Base-by-base conservation (phyloP, 2,113 vertebrate species). In the Dinomys branickii region DNA sequence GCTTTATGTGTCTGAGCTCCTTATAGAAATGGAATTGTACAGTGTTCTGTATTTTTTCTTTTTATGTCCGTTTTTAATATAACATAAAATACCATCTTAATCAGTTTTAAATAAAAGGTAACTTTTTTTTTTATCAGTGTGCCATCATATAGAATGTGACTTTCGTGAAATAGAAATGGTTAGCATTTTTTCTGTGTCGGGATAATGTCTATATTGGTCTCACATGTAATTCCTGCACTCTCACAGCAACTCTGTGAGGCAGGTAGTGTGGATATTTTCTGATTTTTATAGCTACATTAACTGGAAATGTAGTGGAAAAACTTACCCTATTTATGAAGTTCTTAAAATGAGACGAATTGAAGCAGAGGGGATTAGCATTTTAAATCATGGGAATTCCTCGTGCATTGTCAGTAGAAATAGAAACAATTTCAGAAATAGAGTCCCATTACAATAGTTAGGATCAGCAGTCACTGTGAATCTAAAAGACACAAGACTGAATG, bases 91-190 rank as follows among this genome's bases (percentile, higher is more conserved):
- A 52, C 24, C 4, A 54, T 96, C n/a, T 92, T 94, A 82, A 47
- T 54, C 11, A 85, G 94, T 95, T 94, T 93, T 86, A 91, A 89
- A 38, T 84, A 2, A 73, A 99, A 98, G 99, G 99, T 99, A 92
- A 58, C 33, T 20, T 38, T 54, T 96, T 97, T 85, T 58, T 20
- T 58, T 19, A 56, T 54, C 54, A 54, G 19, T n/a, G 47, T 89
- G 59, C 20, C 24, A 8, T 87, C 85, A 56, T 91, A 78, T 86
- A 89, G 81, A 80, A 93, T 85, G 90, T 85, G 2, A 85, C 71
- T 63, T 77, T 52, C 54, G 44, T 80, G 22, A 95, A 96, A 89
- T 50, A 54, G 56, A 96, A 95, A 56, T 65, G 12, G 44, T 91
- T 93, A 50, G 28, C 4, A 41, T 92, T 96, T 58, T 94, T 83